Percentiles rank a stretch among this genome's conserved stretches.
Conservation (phyloP, 2,888 invertebrate species). For the Tanypteryx hageni region DNA sequence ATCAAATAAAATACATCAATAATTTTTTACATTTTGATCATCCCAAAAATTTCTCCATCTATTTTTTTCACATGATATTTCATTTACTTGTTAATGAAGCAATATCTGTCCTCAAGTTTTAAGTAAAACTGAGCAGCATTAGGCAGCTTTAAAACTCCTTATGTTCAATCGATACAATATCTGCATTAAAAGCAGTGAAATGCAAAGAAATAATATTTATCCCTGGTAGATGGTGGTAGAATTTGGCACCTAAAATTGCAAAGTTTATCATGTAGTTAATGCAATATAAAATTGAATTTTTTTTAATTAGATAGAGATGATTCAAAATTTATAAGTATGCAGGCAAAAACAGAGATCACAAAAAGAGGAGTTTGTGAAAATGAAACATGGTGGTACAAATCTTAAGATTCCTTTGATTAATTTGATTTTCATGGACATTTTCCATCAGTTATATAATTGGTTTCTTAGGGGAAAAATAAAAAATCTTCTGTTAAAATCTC, state of each 20-base stretch:
- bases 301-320: background rate
- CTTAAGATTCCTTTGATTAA: too few species aligned
- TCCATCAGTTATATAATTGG: too few species aligned
- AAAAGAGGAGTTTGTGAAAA: background rate
- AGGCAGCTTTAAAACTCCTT: background rate
- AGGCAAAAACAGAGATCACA: background rate
- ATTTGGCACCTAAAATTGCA: slow-evolving; percentile 27
- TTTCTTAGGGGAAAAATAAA: background rate
- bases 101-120: background rate
- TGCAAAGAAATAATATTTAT: slow-evolving; percentile 21
- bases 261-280: background rate
- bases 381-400: background rate
- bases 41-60: background rate
- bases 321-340: background rate
- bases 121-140: background rate
- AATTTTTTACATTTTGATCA: background rate
- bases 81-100: background rate
- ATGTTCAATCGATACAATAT: background rate
- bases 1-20: slow-evolving; percentile 2
- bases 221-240: slow-evolving; percentile 30
- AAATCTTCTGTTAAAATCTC: background rate
- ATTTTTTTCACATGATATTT: background rate
- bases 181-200: slow-evolving; percentile 41
- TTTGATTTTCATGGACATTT: too few species aligned
- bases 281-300: slow-evolving; percentile 8